These are phyloP conservation scores for Zaprionus ghesquierei DNA, from an alignment of 1,140 invertebrate species.

Conservation along the genomic window DNA sequence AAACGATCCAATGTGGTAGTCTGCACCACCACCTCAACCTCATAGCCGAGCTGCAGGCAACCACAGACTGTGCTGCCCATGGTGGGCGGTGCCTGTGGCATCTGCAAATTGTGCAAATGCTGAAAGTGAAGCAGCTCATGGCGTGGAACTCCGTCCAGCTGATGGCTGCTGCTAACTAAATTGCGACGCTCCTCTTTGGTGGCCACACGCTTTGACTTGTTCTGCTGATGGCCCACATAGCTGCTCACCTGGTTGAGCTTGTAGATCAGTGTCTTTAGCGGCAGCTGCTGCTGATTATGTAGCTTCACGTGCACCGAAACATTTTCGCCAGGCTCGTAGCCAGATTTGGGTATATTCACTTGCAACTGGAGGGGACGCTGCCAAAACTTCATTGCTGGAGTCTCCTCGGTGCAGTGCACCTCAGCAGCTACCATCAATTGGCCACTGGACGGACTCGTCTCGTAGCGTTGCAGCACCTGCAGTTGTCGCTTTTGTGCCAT, in stretches of 20 bases:
- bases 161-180: slow-evolving; percentile 84
- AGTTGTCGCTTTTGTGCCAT: slow-evolving; percentile 86
- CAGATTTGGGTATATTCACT: slow-evolving; percentile 55
- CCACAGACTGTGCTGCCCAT: slow-evolving; percentile 86
- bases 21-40: slow-evolving; percentile 84
- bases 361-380: slow-evolving; percentile 56
- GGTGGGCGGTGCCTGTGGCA: slow-evolving; percentile 87
- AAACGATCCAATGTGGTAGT: slow-evolving; percentile 81
- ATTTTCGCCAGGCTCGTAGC: slow-evolving; percentile 61
- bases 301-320: slow-evolving; percentile 66
- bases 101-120: slow-evolving; percentile 83
- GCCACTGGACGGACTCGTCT: slow-evolving; percentile 64
- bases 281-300: slow-evolving; percentile 75
- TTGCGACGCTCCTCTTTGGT: slow-evolving; percentile 79
- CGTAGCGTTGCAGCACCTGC: slow-evolving; percentile 87
- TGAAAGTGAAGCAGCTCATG: slow-evolving; percentile 80
- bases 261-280: slow-evolving; percentile 83
- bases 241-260: slow-evolving; percentile 76
- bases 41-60: slow-evolving; percentile 88
- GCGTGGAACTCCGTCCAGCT: slow-evolving; percentile 81
- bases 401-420: slow-evolving; percentile 38
- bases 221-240: slow-evolving; percentile 40
- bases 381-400: slow-evolving; percentile 56
- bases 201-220: slow-evolving; percentile 48
- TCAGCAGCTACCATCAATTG: slow-evolving; percentile 13